These are phyloP conservation scores for Mythimna loreyi DNA, from an alignment of 2,888 invertebrate species.

Conservation along the genomic window DNA sequence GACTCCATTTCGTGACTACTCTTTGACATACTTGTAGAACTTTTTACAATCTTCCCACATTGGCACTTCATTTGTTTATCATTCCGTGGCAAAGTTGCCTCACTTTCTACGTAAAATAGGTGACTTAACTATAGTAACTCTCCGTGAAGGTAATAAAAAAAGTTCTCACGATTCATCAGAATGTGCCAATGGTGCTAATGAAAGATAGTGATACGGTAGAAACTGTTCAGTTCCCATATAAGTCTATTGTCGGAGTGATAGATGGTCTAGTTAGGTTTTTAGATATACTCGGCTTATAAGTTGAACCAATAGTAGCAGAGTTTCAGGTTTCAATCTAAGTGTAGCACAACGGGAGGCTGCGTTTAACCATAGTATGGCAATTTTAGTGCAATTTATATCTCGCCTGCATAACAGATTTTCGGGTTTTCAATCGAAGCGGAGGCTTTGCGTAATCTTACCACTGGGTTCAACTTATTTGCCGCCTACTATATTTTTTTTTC, in stretches of 20 bases:
- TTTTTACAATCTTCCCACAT: conserved; percentile 19
- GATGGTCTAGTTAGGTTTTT: conserved; percentile 58
- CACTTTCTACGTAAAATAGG: conserved; percentile 47
- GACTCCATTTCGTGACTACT: conserved; percentile 3
- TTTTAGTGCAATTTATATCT: too few relatives aligned
- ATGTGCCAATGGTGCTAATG: conserved; percentile 55
- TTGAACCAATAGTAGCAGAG: too few relatives aligned
- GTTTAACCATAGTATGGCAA: too few relatives aligned
- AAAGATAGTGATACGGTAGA: conserved; percentile 46
- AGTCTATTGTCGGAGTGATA: conserved; percentile 58
- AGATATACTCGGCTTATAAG: not conserved
- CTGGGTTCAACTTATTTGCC: too few relatives aligned
- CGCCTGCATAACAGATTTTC: too few relatives aligned
- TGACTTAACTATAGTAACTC: conserved; percentile 34
- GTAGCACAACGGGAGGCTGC: too few relatives aligned
- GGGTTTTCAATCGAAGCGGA: too few relatives aligned
- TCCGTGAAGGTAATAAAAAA: conserved; percentile 25
- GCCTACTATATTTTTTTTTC: too few relatives aligned
- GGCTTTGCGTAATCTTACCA: too few relatives aligned
- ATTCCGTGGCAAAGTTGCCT: conserved; percentile 39
- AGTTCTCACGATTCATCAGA: conserved; percentile 58
- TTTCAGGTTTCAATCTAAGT: too few relatives aligned
- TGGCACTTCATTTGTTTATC: conserved; percentile 30
- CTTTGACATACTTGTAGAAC: conserved; percentile 3
- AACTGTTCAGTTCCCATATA: conserved; percentile 58